Evolutionary conservation across 2,888 invertebrate genomes (phyloP).

Genomic region (Synanthedon myopaeformis): DNA sequence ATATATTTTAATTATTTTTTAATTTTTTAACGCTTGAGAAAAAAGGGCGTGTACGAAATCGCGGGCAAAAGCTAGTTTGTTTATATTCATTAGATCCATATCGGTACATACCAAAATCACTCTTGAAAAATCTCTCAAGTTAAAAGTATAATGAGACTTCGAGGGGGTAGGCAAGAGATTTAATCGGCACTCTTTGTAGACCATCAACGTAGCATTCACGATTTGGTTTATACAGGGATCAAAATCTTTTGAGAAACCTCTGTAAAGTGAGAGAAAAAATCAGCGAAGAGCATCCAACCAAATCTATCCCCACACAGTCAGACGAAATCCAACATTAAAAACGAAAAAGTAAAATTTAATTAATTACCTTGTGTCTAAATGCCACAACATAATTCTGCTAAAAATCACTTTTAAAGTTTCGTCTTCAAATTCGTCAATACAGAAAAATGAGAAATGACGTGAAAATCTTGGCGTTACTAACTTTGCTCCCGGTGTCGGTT

Average conservation of each 20-base stretch:
- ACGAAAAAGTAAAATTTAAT: no score
- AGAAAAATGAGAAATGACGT: slow-evolving; percentile 86
- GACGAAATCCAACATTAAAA: no score
- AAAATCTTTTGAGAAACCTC: slow-evolving; percentile 94
- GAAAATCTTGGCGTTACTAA: slow-evolving; percentile 87
- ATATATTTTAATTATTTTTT: neutral
- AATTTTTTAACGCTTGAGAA: neutral
- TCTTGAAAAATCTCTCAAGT: slow-evolving; percentile 92
- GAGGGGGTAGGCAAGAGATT: slow-evolving; percentile 91
- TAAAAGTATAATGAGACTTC: slow-evolving; percentile 95
- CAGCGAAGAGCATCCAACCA: no score
- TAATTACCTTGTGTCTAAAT: slow-evolving; percentile 87
- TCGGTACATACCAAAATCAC: slow-evolving; percentile 78
- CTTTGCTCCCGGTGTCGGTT: slow-evolving; percentile 84
- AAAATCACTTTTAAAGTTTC: slow-evolving; percentile 87
- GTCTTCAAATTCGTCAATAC: slow-evolving; percentile 92
- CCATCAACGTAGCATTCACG: slow-evolving; percentile 85
- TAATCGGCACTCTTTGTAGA: slow-evolving; percentile 86
- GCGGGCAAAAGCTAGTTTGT: no score
- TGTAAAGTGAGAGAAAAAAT: slow-evolving; percentile 32
- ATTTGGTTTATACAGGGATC: slow-evolving; percentile 92
- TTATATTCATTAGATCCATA: neutral
- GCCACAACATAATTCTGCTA: slow-evolving; percentile 92
- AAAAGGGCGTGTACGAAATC: no score
- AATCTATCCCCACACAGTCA: no score